Evolutionary conservation across 2,888 invertebrate genomes (phyloP), one percentile per base, ranked within the genome.

Genomic region (Phortica okadai): DNA sequence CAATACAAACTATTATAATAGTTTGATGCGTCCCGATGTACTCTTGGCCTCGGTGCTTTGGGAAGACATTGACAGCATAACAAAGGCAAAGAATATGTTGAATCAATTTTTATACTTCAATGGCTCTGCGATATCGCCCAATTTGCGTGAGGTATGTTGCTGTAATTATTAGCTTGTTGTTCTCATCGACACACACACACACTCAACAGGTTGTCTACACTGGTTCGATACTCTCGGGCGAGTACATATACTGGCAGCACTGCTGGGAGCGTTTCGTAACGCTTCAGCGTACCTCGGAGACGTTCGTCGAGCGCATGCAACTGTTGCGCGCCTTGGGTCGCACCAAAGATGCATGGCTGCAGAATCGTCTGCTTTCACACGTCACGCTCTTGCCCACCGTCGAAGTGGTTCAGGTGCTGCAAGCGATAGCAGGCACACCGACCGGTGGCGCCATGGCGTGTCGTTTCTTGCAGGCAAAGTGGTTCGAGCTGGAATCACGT

Each of bases 401-500:
- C 56, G 92, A 92, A 84, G 90, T 92, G 78, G 91, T 91, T 6
- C 92, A 92, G 80, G 92, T 92, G 64, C 83, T 92, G 14, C 90
- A 92, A 80, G 91, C 92, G n/a, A 92, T 92, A 74, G 91, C 92
- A 0, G 92, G 92, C 7, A 92, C 92, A 54, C 92, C 92, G 50
- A 91, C 91, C 0, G 92, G 92, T 11, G 92, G 92, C 6, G 92
- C 92, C 6, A 92, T 92, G 90, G 92, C 92, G 56, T 92, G 92
- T 74, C 89, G 92, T 58, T 92, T 92, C 64, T 81, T 92, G 44
- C 92, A 92, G 80, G 92, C 92, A 54, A 92, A 92, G 82, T 92
- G 92, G 92, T 92, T 88, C 80, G 91, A 91, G 78, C 83, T 92
- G 54, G 91, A 92, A 79, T 86, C 88, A 44, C 90, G 92, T 45